Percentiles rank a stretch among this genome's conserved stretches.
These are phyloP conservation scores for Oriolus oriolus DNA, from an alignment of 2,113 vertebrate genomes.

Conservation along the genomic window DNA sequence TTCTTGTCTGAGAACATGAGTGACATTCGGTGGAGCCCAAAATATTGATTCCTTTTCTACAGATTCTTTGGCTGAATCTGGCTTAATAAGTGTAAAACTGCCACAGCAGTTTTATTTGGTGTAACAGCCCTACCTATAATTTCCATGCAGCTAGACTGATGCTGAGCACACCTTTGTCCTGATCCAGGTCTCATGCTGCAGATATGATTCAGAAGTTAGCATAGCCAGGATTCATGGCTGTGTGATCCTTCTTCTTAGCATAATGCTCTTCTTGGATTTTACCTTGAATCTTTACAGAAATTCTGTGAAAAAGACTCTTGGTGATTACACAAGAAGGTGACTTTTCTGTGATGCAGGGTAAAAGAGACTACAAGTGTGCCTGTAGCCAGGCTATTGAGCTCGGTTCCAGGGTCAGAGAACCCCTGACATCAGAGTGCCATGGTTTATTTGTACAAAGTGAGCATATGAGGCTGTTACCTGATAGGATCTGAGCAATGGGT, in stretches of 20 bases:
- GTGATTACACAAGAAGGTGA: neutral
- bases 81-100: neutral
- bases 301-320: neutral
- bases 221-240: neutral
- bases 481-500: neutral
- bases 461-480: neutral
- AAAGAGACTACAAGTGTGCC: neutral
- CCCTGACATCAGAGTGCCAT: neutral
- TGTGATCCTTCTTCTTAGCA: neutral
- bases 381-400: neutral
- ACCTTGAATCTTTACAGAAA: neutral
- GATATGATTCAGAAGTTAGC: neutral
- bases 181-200: neutral
- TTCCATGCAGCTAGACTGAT: neutral
- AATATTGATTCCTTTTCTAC: neutral
- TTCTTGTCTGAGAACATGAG: neutral
- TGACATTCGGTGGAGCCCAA: neutral
- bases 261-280: neutral
- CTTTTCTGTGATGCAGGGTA: neutral
- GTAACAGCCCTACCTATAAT: neutral
- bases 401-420: rapidly evolving
- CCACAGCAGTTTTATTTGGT: neutral
- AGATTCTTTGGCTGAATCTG: neutral
- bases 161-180: neutral
- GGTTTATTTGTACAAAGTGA: neutral